Evolutionary conservation across 2,797 vertebrate species (phyloP), one percentile per base, ranked within the genome.

Genomic region (Alfaro cultratus): DNA sequence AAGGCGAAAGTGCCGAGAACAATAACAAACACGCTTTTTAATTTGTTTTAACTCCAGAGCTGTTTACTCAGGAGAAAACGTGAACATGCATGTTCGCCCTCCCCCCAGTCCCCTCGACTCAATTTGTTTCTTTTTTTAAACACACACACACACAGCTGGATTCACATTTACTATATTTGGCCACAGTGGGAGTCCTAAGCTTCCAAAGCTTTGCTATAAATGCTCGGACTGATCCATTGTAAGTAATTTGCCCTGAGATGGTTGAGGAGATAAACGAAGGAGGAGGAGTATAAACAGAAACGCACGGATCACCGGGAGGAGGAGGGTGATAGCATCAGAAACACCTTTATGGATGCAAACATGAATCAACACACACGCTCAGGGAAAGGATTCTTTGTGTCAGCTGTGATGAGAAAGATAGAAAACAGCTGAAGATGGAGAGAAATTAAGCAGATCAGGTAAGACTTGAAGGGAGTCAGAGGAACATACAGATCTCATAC

Each of bases 141-240:
- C 29, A 34, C 29, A 87, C 73, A 57, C 60, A 87, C 74, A 55
- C 60, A 77, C 75, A 64, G 75, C 86, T 85, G 87, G 88, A 91
- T 90, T 92, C 88, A 88, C 78, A 73, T 94, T 94, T 90, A 94
- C 93, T 95, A 94, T 93, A 95, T 94, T 94, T 94, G 93, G 91
- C 85, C 91, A 93, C 87, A 36, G 90, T 91, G 87, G 84, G 92
- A 93, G 93, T 91, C 91, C 87, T 93, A 85, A 89, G 94, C 93
- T 93, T 92, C 91, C 91, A 95, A 95, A 93, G 93, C 91, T 72
- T 90, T 88, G 88, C 94, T 94, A 87, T 94, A 94, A 95, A 93
- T 87, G 91, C 91, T 89, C 83, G 4, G 21, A 89, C 87, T 90
- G 92, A 94, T 90, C 90, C 93, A 93, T 93, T 91, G 91, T 87